Base-by-base conservation (phyloP, 2,113 vertebrate genomes). In the Laticauda colubrina region DNA sequence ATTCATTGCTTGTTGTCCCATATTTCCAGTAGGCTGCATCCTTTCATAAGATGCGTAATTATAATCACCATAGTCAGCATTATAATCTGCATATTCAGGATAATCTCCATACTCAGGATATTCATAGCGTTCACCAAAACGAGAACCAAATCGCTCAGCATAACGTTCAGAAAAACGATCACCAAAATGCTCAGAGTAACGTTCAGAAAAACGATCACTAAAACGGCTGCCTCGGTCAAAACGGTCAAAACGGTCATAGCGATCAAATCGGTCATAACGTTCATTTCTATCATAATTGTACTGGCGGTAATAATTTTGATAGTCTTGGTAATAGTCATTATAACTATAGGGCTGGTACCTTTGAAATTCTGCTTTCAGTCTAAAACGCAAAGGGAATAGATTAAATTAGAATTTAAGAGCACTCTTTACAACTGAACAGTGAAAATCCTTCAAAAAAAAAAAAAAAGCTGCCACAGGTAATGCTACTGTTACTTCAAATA, bases 321-420 rank as follows among this genome's bases (percentile, higher is more conserved):
- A 97, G 54, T 97, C 97, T 91, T 98, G 96, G 0, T 98, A 98
- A 95, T 98, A 98, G 94, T 97, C 94, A 91, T 94, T 98, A 23
- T 95, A 96, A 59, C 95, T 98, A 95, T 98, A 98, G 0, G 95
- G 97, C 94, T 98, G 98, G 95, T 95, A 96, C 89, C 95, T 93
- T 89, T 94, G n/a, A 97, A 98, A 97, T 97, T 98, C 97, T 81
- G 97, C 96, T 96, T 98, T 97, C 95, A 98, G 97, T 94, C 99
- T 99, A 94, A 97, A 97, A 98, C 96, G 93, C 55, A 93, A 64
- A 18, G n/a, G 4, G 45, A 64, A 64, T 54, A 64, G 4, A 34
- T 24, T 26, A 88, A 43, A 9, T 75, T 23, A 92, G 61, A 81
- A 81, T 55, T 56, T 5, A 43, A 89, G 43, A 55, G 14, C 18